A percentile compares a stretch with the other conserved stretches of the same genome.
phyloP scores from a whole-genome alignment of 2,888 invertebrate genomes.

The Hoplodrina blanda region DNA sequence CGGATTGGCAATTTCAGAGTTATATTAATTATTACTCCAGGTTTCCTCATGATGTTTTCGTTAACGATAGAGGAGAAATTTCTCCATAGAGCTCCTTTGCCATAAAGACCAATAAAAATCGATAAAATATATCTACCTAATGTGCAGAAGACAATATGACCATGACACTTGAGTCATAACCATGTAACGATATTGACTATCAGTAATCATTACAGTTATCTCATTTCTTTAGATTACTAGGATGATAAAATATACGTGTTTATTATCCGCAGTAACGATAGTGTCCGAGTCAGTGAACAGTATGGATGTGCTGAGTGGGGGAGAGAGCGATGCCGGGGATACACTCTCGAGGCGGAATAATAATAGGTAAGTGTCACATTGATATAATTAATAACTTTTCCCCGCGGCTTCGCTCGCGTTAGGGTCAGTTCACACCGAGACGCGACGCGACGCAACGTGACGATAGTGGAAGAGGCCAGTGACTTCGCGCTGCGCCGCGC shows the following conservation, averaged over 20 bases:
- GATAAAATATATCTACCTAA: not conserved
- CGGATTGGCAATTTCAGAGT: no score
- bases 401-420: no score
- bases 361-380: conserved; percentile 77
- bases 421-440: no score
- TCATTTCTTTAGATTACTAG: conserved; percentile 27
- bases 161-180: conserved; percentile 15
- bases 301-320: conserved; percentile 88
- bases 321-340: conserved; percentile 87
- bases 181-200: not conserved
- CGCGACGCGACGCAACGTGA: no score
- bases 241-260: conserved; percentile 14
- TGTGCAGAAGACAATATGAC: not conserved
- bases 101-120: no score
- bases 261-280: conserved; percentile 75
- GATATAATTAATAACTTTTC: not conserved
- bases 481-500: no score
- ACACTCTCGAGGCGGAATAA: conserved; percentile 86
- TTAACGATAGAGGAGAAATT: no score
- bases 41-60: no score
- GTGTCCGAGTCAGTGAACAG: conserved; percentile 86
- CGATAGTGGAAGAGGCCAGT: no score
- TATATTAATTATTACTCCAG: no score
- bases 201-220: conserved; percentile 32
- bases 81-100: no score